Conservation (phyloP, 2,113 vertebrate species). For the Myiopsitta monachus region DNA sequence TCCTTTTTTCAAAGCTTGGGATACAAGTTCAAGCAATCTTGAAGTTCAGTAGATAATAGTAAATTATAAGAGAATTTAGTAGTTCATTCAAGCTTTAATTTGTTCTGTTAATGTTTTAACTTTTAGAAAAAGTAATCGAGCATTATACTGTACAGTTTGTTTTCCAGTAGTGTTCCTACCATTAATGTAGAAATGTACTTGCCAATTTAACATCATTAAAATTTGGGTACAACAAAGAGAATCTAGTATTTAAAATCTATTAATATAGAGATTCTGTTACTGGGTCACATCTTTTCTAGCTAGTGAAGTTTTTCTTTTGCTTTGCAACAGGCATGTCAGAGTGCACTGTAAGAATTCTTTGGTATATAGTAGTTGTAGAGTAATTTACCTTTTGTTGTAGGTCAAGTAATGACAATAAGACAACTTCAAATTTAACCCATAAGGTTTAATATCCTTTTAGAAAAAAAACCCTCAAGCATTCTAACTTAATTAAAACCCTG, state of each 20-base stretch:
- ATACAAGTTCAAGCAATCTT: neutral
- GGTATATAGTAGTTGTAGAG: neutral
- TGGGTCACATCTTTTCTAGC: neutral
- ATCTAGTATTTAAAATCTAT: neutral
- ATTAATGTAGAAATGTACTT: neutral
- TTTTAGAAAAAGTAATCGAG: neutral
- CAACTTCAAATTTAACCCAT: neutral
- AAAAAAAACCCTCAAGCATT: neutral
- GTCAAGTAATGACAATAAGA: neutral
- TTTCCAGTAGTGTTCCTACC: neutral
- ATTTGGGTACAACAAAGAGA: neutral
- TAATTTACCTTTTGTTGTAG: neutral
- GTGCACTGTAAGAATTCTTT: neutral
- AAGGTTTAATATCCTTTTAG: conserved; percentile 1
- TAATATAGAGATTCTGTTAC: neutral
- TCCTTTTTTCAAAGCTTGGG: neutral
- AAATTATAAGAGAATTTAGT: neutral
- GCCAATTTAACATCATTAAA: neutral
- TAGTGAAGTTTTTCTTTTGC: neutral
- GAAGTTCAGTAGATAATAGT: neutral
- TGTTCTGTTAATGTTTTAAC: neutral
- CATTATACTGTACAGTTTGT: neutral
- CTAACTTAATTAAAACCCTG: conserved; percentile 25
- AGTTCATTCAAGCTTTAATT: neutral
- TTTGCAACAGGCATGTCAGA: neutral